These are phyloP conservation scores for Ostrea edulis DNA, from an alignment of 1,140 invertebrate genomes.

Conservation along the genomic window DNA sequence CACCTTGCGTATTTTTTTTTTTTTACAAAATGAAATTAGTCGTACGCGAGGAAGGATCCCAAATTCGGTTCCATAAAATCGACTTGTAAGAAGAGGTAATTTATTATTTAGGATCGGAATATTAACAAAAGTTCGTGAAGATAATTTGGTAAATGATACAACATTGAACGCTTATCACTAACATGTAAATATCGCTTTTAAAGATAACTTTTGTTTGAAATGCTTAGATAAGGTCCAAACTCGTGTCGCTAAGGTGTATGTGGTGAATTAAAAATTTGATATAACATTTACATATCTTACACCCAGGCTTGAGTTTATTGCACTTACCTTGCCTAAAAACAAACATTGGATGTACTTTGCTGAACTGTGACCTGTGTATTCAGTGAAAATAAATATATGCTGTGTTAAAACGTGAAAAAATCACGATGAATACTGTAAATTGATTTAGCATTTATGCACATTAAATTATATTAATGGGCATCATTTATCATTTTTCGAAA, in stretches of 20 bases:
- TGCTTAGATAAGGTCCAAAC: conserved; percentile 31
- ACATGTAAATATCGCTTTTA: conserved; percentile 45
- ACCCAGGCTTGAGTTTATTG: neutral
- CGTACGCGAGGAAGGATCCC: neutral
- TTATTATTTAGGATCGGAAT: conserved; percentile 16
- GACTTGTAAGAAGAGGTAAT: neutral
- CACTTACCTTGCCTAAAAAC: conserved; percentile 22
- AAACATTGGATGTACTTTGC: neutral
- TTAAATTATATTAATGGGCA: neutral
- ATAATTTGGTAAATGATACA: conserved; percentile 41
- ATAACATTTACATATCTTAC: conserved; percentile 40
- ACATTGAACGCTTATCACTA: conserved; percentile 30
- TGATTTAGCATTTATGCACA: neutral
- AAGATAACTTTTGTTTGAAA: conserved; percentile 42
- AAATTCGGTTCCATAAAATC: neutral
- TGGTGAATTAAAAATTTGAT: conserved; percentile 42
- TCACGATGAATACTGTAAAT: neutral
- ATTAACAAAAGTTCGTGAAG: conserved; percentile 33
- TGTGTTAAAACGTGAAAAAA: neutral
- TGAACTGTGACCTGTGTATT: neutral
- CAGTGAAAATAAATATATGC: neutral
- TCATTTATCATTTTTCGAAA: conserved; percentile 22
- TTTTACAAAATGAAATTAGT: neutral
- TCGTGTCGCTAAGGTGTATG: conserved; percentile 33
- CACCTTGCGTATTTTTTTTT: conserved; percentile 14